Conservation (phyloP, 2,113 vertebrate species). For the Origma solitaria region DNA sequence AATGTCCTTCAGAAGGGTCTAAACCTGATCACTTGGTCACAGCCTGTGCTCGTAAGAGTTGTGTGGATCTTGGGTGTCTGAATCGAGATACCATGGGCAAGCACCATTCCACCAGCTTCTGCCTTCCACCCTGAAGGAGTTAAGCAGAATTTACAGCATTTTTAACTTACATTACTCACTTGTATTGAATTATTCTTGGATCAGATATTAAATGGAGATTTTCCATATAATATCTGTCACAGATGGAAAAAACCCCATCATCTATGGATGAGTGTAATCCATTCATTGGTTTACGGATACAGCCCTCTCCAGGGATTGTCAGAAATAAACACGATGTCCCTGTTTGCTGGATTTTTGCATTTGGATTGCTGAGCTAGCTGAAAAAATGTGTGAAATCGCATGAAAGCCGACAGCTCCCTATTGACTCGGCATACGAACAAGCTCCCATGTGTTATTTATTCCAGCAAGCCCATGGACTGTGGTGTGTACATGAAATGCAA, state of each 20-base stretch:
- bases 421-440: constrained; percentile 17
- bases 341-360: constrained; percentile 47
- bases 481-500: neutral
- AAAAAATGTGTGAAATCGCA: constrained; percentile 60
- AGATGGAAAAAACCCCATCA: constrained; percentile 11
- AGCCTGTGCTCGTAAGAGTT: neutral
- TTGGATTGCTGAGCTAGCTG: constrained; percentile 64
- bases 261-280: constrained; percentile 48
- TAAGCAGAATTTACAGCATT: constrained; percentile 9
- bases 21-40: neutral
- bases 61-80: neutral
- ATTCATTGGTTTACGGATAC: constrained; percentile 32
- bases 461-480: neutral
- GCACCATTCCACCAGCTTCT: neutral
- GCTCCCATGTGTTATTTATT: constrained; percentile 57
- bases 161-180: constrained; percentile 37
- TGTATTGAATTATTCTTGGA: constrained; percentile 56
- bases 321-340: constrained; percentile 50
- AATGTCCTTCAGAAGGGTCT: neutral
- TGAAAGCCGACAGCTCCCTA: constrained; percentile 50
- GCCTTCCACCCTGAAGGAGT: neutral
- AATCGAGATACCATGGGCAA: neutral
- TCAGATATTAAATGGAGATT: constrained; percentile 37
- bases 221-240: constrained; percentile 44
- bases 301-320: constrained; percentile 33